Evolutionary conservation across 2,113 vertebrate species (phyloP), one percentile per base, ranked within the genome.

Genomic region (Procapra przewalskii): DNA sequence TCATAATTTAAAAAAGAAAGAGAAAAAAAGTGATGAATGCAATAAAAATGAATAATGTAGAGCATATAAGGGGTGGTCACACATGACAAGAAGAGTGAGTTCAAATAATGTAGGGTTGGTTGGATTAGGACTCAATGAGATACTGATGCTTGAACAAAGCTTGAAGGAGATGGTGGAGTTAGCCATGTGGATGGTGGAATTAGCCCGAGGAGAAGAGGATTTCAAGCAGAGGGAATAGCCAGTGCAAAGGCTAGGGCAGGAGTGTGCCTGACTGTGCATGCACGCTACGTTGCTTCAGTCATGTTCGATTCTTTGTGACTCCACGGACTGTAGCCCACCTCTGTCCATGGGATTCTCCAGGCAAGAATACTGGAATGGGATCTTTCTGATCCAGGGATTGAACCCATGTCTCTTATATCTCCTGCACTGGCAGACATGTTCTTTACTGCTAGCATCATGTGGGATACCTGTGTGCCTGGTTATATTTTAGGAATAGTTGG

Each of bases 401-500:
- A 71, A 71, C 19, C n/a, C 67, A 40, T 71, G 67, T 40, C 9
- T 40, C 67, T 71, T 71, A 40, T 40, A 10, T 71, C 67, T 71
- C 10, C n/a, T 40, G n/a, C 19, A 12, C 0, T 36, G 9, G n/a
- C n/a, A 36, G 19, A 5, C 67, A 40, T 11, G 67, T 71, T 71
- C 17, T 71, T 71, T 71, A 71, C 67, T 71, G 19, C 19, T 71
- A 36, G n/a, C 67, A 23, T 40, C n/a, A 40, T 40, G 67, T 71
- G 67, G 67, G 67, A 71, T 71, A 71, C 10, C n/a, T 40, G 6
- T 52, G 15, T 27, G 23, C 6, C 48, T 16, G 33, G 45, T n/a
- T 82, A 52, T 84, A 12, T 91, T 82, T 91, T 43, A 71, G 62
- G 5, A 96, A 79, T 6, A 89, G n/a, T 23, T 23, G 79, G 36